phyloP scores from a whole-genome alignment of 2,797 vertebrate genomes.

The Protosalanx chinensis region DNA sequence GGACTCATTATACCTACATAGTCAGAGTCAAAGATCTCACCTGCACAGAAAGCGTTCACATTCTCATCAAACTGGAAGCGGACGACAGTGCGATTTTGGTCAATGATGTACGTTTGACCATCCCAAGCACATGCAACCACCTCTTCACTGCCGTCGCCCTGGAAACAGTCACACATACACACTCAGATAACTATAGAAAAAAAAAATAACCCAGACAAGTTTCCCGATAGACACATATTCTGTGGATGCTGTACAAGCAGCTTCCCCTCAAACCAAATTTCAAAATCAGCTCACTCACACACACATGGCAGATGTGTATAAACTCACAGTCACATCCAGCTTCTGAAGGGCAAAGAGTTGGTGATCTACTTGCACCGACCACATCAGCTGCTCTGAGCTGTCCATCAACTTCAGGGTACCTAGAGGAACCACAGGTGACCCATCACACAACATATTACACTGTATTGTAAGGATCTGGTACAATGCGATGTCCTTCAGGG shows the following conservation, averaged over 20 bases:
- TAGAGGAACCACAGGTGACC: conserved; percentile 41
- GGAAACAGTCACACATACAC: conserved; percentile 23
- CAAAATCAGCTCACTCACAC: neutral
- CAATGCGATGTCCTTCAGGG: too few relatives aligned
- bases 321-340: conserved; percentile 91
- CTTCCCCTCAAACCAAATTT: too few relatives aligned
- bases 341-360: conserved; percentile 97
- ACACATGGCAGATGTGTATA: neutral
- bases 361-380: conserved; percentile 98
- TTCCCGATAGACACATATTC: too few relatives aligned
- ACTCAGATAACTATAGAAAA: neutral
- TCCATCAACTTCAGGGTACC: conserved; percentile 96
- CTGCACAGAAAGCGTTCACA: conserved; percentile 96
- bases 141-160: conserved; percentile 94
- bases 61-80: conserved; percentile 98
- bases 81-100: conserved; percentile 89
- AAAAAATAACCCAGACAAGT: too few relatives aligned
- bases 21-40: conserved; percentile 60
- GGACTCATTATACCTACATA: neutral
- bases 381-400: conserved; percentile 89
- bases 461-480: neutral
- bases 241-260: too few relatives aligned
- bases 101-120: conserved; percentile 96
- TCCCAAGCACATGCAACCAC: conserved; percentile 98
- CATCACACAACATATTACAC: neutral